phyloP scores from a whole-genome alignment of 2,113 vertebrate species.

The Pan troglodytes region NHGRI_mPanTro3-v2.1_pri NC_072403.2:104992001-104992500 shows the following conservation, averaged over 20 bases:
- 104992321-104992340: neutral
- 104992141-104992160: neutral
- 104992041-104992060: neutral
- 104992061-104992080: neutral
- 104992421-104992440: neutral
- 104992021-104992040: neutral
- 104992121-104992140: neutral
- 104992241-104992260: neutral
- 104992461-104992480: neutral
- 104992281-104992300: neutral
- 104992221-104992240: neutral
- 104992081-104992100: neutral
- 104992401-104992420: neutral
- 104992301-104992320: neutral
- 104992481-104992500: neutral
- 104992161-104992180: neutral
- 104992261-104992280: neutral
- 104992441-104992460: neutral
- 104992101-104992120: neutral
- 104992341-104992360: neutral
- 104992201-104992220: neutral
- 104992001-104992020: no score
- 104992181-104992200: neutral
- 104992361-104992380: neutral
- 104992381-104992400: neutral